phyloP scores from a whole-genome alignment of 2,888 invertebrate genomes.

The Parelbella ahira region DNA sequence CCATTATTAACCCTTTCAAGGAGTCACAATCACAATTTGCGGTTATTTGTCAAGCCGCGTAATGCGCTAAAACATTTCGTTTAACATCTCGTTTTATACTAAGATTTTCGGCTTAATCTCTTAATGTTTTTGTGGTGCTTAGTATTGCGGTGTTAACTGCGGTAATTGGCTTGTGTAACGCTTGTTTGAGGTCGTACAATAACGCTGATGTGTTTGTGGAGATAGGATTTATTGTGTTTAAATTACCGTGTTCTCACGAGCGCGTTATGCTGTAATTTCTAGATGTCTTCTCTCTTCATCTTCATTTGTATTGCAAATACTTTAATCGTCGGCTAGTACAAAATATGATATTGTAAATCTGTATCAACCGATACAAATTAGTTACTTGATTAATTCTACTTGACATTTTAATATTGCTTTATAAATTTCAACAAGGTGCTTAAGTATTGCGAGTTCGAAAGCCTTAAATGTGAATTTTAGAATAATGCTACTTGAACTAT shows the following conservation, averaged over 20 bases:
- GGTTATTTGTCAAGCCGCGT: constrained; percentile 68
- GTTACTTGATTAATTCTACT: constrained; percentile 4
- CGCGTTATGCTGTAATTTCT: constrained; percentile 15
- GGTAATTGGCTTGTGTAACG: constrained; percentile 43
- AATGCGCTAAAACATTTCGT: constrained; percentile 48
- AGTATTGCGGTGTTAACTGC: constrained; percentile 46
- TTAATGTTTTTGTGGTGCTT: constrained; percentile 49
- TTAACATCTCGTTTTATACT: constrained; percentile 39
- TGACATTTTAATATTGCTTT: constrained; percentile 18
- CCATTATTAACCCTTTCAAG: constrained; percentile 77
- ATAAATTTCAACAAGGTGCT: constrained; percentile 12
- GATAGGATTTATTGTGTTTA: constrained; percentile 26
- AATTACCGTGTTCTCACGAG: constrained; percentile 23
- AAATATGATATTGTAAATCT: constrained; percentile 9
- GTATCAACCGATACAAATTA: constrained; percentile 19
- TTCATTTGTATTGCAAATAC: constrained; percentile 13
- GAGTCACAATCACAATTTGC: constrained; percentile 73
- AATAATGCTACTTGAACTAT: constrained; percentile 28
- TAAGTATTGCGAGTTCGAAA: neutral
- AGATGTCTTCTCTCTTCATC: constrained; percentile 12
- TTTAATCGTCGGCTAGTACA: constrained; percentile 11
- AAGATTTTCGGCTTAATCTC: constrained; percentile 53
- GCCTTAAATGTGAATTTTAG: constrained; percentile 16
- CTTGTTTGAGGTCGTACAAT: constrained; percentile 27
- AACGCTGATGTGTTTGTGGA: constrained; percentile 24